Conservation (phyloP, 2,888 invertebrate species). For the Drosophila buzzatii region DNA sequence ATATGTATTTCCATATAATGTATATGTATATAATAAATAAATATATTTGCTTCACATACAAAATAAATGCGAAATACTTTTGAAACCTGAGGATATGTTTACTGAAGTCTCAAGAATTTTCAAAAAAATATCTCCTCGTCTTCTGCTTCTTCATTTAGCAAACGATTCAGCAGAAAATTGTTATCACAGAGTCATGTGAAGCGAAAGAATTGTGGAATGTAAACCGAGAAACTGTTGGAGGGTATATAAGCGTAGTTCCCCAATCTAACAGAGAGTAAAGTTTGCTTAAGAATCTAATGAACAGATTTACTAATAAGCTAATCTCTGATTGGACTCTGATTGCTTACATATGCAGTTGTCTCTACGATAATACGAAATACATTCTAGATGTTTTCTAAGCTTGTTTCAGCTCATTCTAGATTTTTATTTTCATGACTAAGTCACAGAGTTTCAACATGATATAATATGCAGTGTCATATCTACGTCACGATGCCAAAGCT, state of each 20-base stretch:
- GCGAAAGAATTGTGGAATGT: background rate
- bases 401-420: background rate
- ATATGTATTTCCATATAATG: background rate
- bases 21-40: background rate
- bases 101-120: conserved; percentile 13
- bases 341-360: too few relatives aligned
- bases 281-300: background rate
- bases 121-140: background rate
- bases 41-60: background rate
- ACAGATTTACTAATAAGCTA: background rate
- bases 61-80: conserved; percentile 11
- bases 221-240: background rate
- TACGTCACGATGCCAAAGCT: background rate
- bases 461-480: conserved; percentile 1
- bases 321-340: background rate
- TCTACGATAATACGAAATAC: background rate
- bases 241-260: background rate
- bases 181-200: conserved; percentile 14
- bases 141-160: background rate
- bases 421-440: background rate
- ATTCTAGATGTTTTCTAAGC: background rate
- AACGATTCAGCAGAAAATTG: conserved; percentile 26
- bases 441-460: background rate
- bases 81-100: conserved; percentile 37
- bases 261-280: background rate